Base-by-base conservation (phyloP, 1,140 invertebrate species). In the Holcopasites calliopsidis region DNA sequence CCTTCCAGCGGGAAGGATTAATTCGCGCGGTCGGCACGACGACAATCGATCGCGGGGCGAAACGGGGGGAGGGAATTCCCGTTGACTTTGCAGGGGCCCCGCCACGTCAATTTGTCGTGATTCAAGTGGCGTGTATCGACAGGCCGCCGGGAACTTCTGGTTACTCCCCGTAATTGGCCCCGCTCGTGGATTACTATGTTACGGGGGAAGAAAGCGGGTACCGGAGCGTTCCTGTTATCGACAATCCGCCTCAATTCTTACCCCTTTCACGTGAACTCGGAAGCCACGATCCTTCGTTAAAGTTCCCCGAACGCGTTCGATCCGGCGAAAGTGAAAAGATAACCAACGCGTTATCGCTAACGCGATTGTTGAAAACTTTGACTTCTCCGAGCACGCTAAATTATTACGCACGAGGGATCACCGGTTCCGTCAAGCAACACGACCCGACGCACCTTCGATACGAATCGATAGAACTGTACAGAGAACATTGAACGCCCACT, bases 171-270 rank as follows among this genome's bases (percentile, higher is more conserved):
- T 72, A 82, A 82, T 81, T 77, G 74, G 61, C 31, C 76, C 31
- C 11, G 47, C 55, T 57, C 50, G 55, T 64, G 81, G 69, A 82
- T 81, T 81, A 82, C 47, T 79, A 79, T 35, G 79, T 80, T 80
- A 81, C 61, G 47, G 38, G 31, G 38, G 49, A 54, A 65, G 76
- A 68, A 69, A 75, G 49, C 64, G 44, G 35, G 8, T n/a, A 76
- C 35, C 28, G 40, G 38, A 10, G 40, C 54, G 33, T 49, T 58
- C 54, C 54, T 40, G 65, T 69, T 75, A 68, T 75, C 72, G 64
- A 52, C 72, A 54, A 75, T 72, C 50, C 61, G 21, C 4, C 33
- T 42, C 10, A n/a, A 42, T 69, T 26, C 38, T 35, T 35, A 0
- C n/a, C 18, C 23, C 35, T 28, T 1, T 1, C 18, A 8, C 16